Conservation (phyloP, 2,797 vertebrate species). For the Heliangelus exortis region DNA sequence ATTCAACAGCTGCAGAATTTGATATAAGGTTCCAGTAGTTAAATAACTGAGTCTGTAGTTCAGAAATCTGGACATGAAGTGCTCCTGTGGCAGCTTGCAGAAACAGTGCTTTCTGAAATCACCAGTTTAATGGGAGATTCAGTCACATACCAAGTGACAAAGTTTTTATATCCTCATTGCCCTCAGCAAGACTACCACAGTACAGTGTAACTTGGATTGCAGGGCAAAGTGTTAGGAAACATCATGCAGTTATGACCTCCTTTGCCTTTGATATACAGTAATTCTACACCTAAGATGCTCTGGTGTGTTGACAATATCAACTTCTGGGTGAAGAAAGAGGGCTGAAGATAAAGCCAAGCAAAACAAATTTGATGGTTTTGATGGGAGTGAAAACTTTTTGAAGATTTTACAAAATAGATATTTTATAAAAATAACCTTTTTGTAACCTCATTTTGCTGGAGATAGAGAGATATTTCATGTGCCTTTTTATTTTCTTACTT, state of each 20-base stretch:
- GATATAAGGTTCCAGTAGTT: not conserved
- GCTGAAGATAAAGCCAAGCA: not conserved
- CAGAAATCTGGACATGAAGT: not conserved
- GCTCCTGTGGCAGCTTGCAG: not conserved
- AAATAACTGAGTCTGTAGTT: not conserved
- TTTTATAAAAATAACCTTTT: not conserved
- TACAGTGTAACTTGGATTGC: not conserved
- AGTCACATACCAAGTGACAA: not conserved
- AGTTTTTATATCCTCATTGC: not conserved
- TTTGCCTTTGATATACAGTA: not conserved
- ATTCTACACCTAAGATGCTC: not conserved
- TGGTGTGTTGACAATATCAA: not conserved
- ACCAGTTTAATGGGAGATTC: not conserved
- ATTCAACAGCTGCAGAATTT: not conserved
- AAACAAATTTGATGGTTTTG: not conserved
- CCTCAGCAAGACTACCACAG: not conserved
- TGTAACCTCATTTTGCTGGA: not conserved
- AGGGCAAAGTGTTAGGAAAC: not conserved
- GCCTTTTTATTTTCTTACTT: not conserved
- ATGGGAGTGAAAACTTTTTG: not conserved
- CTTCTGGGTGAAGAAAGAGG: not conserved
- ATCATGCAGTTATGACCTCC: not conserved
- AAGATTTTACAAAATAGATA: not conserved
- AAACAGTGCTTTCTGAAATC: not conserved
- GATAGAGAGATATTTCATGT: not conserved